Evolutionary conservation across 2,113 vertebrate species (phyloP), one percentile per base, ranked within the genome.

Genomic region (Mormyrus iriodes): DNA sequence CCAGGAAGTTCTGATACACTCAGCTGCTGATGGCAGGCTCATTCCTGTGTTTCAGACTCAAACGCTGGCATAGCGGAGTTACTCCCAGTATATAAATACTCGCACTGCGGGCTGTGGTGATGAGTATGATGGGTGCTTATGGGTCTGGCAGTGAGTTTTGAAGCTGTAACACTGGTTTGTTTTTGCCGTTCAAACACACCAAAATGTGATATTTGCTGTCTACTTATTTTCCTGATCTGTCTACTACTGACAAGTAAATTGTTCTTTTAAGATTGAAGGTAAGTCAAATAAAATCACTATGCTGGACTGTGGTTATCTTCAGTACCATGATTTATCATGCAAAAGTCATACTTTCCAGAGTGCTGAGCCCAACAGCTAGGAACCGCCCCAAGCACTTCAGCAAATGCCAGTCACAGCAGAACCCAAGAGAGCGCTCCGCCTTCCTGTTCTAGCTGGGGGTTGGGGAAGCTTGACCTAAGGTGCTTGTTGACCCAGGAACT

Each of bases 61-160:
- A 31, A 31, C 31, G 31, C 31, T 69, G 27, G 10, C 10, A 69
- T 3, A 13, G n/a, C 61, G 31, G 61, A 31, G 61, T 31, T 69
- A 13, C n/a, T 65, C 58, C n/a, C n/a, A 31, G 27, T 69, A 0
- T 69, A 27, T 31, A 69, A 31, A 69, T 69, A 31, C 61, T 31
- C 27, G 61, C 61, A 31, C n/a, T 65, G n/a, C 10, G 61, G n/a
- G 61, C n/a, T n/a, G 12, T 69, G 61, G 9, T 69, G 61, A 31
- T 13, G 61, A 69, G n/a, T n/a, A 6, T 0, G 15, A 42, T 42
- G 73, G 17, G 98, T 98, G 98, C 98, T 99, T 99, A 39, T 79
- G 73, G 35, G 35, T 79, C 35, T 79, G 73, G 31, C 73, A 79
- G 12, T 17, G 42, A 19, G 73, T 42, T 79, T 42, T 79, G 35